Percentiles rank a stretch among this genome's conserved stretches.
phyloP scores from a whole-genome alignment of 2,113 vertebrate species.

The Panthera tigris region DNA sequence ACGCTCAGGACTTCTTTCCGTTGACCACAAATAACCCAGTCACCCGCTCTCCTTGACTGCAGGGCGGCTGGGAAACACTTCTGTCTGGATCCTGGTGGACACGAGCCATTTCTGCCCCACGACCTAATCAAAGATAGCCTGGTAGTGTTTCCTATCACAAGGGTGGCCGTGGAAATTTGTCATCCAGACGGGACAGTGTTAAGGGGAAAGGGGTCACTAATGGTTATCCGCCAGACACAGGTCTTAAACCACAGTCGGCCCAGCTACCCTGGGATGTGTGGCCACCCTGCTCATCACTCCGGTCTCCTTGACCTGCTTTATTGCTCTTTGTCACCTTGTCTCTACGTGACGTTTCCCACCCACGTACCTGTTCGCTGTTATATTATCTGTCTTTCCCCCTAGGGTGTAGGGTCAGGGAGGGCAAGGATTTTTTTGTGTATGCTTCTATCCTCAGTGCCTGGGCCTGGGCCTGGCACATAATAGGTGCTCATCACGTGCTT shows the following conservation, averaged over 20 bases:
- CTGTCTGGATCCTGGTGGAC: not conserved
- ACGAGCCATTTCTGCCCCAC: not conserved
- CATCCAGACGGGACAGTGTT: not conserved
- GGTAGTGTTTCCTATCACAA: not conserved
- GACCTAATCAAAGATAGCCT: not conserved
- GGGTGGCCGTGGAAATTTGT: not conserved
- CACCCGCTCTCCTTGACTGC: not conserved
- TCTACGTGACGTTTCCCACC: not conserved
- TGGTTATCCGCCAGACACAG: not conserved
- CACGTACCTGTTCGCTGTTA: fast-evolving
- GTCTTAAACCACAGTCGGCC: not conserved
- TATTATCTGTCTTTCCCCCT: not conserved
- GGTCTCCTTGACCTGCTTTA: fast-evolving
- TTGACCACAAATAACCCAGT: no score
- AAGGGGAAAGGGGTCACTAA: not conserved
- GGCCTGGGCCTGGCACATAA: not conserved
- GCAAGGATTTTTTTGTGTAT: not conserved
- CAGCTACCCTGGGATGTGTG: fast-evolving
- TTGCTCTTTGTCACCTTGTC: not conserved
- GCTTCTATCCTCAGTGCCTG: not conserved
- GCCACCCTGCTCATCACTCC: not conserved
- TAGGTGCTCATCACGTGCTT: not conserved
- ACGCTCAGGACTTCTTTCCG: not conserved
- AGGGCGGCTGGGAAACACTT: not conserved
- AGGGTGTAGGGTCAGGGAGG: fast-evolving